Conservation (phyloP, 2,113 vertebrate genomes). For the Micromys minutus region DNA sequence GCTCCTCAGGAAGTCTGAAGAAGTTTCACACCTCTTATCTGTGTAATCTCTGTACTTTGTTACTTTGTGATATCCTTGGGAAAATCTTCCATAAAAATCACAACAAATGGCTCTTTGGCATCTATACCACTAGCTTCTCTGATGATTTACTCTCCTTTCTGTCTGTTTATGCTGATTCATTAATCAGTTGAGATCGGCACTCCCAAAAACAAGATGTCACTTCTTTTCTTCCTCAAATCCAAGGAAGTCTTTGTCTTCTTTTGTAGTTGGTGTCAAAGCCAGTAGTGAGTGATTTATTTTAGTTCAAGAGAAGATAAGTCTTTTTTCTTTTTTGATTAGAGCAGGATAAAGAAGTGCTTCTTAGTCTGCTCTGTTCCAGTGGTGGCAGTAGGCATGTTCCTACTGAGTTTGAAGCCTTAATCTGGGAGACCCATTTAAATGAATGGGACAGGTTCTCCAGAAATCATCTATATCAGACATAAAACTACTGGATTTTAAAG, state of each 20-base stretch:
- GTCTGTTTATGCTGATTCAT: slow-evolving; percentile 53
- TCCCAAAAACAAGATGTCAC: slow-evolving; percentile 1
- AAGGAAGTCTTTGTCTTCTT: slow-evolving; percentile 46
- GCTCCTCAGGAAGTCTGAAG: background rate
- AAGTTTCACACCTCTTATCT: background rate
- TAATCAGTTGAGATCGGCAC: slow-evolving; percentile 56
- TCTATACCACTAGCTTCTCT: background rate
- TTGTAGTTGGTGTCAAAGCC: slow-evolving; percentile 59
- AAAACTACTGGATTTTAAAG: slow-evolving; percentile 1
- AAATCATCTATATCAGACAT: background rate
- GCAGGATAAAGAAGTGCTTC: slow-evolving; percentile 42
- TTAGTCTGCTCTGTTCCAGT: background rate
- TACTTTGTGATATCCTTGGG: background rate
- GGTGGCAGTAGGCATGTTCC: background rate
- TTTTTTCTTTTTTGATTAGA: background rate
- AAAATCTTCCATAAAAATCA: slow-evolving; percentile 39
- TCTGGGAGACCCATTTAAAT: background rate
- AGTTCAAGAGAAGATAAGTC: slow-evolving; percentile 59
- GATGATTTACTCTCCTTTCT: slow-evolving; percentile 57
- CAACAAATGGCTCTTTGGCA: slow-evolving; percentile 36
- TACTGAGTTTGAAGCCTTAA: background rate
- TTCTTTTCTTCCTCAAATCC: slow-evolving; percentile 33
- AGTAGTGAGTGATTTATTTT: slow-evolving; percentile 71
- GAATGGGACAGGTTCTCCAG: background rate
- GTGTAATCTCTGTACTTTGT: background rate